Percentiles rank a stretch among this genome's conserved stretches.
phyloP scores from a whole-genome alignment of 35 echinoderm and acorn worm species.

The Ptychodera flava region DNA sequence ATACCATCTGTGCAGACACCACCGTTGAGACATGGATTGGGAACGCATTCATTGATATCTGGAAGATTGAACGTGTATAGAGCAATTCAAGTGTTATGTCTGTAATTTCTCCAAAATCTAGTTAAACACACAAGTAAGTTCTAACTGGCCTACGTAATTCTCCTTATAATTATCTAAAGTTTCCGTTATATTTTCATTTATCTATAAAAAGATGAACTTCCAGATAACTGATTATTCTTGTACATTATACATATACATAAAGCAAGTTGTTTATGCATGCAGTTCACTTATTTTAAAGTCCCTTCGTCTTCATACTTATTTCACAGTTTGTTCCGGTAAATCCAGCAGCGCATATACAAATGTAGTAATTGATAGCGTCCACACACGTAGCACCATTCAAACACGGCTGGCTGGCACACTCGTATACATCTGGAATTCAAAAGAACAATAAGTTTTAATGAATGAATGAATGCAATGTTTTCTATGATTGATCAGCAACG shows the following conservation, averaged over 20 bases:
- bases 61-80: not conserved
- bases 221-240: not conserved
- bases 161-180: not conserved
- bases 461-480: not conserved
- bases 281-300: not conserved
- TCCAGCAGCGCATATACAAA: not conserved
- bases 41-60: slow-evolving; percentile 13
- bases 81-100: not conserved
- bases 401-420: not conserved
- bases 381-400: not conserved
- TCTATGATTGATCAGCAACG: too few relatives aligned
- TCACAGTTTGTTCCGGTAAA: slow-evolving; percentile 5
- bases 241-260: not conserved
- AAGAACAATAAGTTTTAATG: not conserved
- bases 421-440: not conserved
- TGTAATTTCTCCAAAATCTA: not conserved
- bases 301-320: not conserved
- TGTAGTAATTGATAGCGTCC: not conserved
- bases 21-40: not conserved
- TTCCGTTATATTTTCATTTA: not conserved
- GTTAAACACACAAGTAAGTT: not conserved
- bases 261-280: not conserved
- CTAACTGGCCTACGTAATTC: too few relatives aligned
- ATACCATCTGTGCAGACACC: not conserved
- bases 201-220: not conserved